Conservation (phyloP, 2,113 vertebrate genomes). For the Polypterus senegalus region DNA sequence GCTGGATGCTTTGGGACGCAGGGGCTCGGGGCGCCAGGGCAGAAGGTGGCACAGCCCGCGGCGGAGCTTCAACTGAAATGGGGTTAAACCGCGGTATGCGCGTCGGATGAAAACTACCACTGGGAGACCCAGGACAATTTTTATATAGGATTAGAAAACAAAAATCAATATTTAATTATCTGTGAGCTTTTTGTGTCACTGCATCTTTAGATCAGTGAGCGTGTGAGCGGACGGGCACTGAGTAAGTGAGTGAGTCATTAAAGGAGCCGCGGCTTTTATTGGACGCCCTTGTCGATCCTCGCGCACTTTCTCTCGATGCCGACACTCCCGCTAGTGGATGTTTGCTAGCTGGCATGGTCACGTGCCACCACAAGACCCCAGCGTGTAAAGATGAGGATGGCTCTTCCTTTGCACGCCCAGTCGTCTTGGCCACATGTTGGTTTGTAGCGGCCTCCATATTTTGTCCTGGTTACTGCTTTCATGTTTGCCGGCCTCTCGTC, state of each 20-base stretch:
- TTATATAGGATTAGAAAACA: slow-evolving; percentile 99
- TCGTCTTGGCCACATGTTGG: too few relatives aligned
- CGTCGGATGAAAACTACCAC: slow-evolving; percentile 89
- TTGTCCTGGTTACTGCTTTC: too few relatives aligned
- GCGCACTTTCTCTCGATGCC: neutral
- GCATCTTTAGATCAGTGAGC: slow-evolving; percentile 93
- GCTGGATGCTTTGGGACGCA: slow-evolving; percentile 17
- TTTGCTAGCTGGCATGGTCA: too few relatives aligned
- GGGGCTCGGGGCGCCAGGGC: slow-evolving; percentile 14
- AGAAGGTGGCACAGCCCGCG: slow-evolving; percentile 7
- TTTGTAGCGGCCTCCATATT: too few relatives aligned
- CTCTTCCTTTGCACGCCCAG: too few relatives aligned
- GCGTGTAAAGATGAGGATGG: too few relatives aligned
- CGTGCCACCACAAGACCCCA: too few relatives aligned
- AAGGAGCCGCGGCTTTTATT: slow-evolving; percentile 31
- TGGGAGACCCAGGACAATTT: slow-evolving; percentile 99
- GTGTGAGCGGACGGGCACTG: slow-evolving; percentile 51
- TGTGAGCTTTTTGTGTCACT: slow-evolving; percentile 98
- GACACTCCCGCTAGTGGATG: neutral
- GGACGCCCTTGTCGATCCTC: neutral
- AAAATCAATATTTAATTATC: slow-evolving; percentile 99
- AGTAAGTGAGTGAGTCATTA: slow-evolving; percentile 74
- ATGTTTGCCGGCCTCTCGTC: too few relatives aligned
- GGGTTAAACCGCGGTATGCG: slow-evolving; percentile 72
- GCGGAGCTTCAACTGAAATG: slow-evolving; percentile 53